Conservation (phyloP, 2,888 invertebrate species). For the Mactromeris polynyma region DNA sequence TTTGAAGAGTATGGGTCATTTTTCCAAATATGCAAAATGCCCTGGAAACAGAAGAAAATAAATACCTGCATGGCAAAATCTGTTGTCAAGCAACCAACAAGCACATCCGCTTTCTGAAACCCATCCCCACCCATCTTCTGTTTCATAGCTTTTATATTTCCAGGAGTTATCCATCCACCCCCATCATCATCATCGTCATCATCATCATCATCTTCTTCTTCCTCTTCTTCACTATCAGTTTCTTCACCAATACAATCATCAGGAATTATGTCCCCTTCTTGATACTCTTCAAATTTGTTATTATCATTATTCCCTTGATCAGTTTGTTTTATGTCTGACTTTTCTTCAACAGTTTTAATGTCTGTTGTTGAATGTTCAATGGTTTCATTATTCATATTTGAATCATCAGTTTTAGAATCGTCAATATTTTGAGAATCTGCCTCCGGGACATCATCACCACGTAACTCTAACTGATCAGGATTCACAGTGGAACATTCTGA, state of each 20-base stretch:
- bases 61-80: conserved; percentile 97
- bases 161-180: conserved; percentile 94
- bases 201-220: conserved; percentile 88
- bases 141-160: conserved; percentile 92
- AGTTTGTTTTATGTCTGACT: neutral
- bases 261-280: conserved; percentile 74
- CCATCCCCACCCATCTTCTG: conserved; percentile 90
- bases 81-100: conserved; percentile 97
- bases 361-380: neutral
- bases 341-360: conserved; percentile 7
- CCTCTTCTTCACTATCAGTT: conserved; percentile 71
- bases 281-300: conserved; percentile 54
- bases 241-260: conserved; percentile 74
- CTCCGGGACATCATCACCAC: conserved; percentile 54
- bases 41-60: neutral
- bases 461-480: conserved; percentile 47
- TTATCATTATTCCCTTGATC: conserved; percentile 70
- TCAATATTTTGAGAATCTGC: neutral
- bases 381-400: neutral
- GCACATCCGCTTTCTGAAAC: conserved; percentile 74
- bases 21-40: too few relatives aligned
- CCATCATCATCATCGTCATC: conserved; percentile 88
- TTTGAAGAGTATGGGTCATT: too few relatives aligned
- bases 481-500: conserved; percentile 69
- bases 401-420: neutral